phyloP scores from a whole-genome alignment of 2,797 vertebrate genomes.

The Diplodus puntazzo region DNA sequence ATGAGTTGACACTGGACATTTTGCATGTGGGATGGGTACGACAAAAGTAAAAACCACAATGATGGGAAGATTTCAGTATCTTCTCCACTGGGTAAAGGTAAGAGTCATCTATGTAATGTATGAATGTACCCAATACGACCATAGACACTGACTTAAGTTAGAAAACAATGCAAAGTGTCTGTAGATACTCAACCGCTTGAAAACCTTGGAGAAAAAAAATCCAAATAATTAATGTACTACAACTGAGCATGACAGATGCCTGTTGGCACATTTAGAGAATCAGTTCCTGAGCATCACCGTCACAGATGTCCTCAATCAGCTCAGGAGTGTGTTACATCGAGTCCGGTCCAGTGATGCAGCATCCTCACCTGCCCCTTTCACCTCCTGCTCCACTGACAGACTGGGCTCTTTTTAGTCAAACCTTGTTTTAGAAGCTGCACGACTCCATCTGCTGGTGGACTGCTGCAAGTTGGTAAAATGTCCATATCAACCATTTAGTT shows the following conservation, averaged over 20 bases:
- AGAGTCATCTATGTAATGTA: no score
- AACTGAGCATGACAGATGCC: background rate
- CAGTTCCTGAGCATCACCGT: background rate
- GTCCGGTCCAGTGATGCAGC: constrained; percentile 3
- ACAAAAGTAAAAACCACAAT: constrained; percentile 34
- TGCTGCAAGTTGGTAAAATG: constrained; percentile 5
- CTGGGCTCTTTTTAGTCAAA: background rate
- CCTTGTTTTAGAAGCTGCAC: constrained; percentile 2
- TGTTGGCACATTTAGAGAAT: background rate
- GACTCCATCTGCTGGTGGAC: constrained; percentile 69
- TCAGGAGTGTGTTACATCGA: background rate
- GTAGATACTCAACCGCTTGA: background rate
- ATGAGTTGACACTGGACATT: constrained; percentile 41
- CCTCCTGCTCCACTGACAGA: background rate
- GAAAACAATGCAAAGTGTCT: background rate
- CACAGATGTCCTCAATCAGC: background rate
- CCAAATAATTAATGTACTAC: background rate
- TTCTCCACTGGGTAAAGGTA: background rate
- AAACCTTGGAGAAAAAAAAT: background rate
- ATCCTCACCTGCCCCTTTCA: background rate
- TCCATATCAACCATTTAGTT: constrained; percentile 1
- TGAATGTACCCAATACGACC: no score
- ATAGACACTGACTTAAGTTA: background rate
- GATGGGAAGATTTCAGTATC: constrained; percentile 9
- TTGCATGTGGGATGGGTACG: constrained; percentile 49